These are phyloP conservation scores for Botia kubotai DNA, from an alignment of 2,797 vertebrate genomes.

Conservation along the genomic window DNA sequence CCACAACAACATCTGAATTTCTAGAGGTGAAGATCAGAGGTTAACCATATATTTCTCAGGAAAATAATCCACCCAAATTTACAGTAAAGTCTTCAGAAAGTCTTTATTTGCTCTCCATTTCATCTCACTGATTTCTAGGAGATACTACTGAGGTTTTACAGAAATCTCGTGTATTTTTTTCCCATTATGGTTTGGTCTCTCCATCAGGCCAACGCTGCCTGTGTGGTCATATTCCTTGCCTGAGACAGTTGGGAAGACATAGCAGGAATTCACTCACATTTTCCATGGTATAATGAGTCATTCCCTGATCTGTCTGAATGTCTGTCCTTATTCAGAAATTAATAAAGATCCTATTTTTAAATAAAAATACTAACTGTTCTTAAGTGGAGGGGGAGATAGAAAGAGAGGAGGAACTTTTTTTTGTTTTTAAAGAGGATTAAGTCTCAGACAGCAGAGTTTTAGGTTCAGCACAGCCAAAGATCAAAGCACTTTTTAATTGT, in stretches of 20 bases:
- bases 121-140: background rate
- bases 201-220: background rate
- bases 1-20: too few relatives aligned
- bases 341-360: conserved; percentile 31
- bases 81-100: too few relatives aligned
- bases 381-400: background rate
- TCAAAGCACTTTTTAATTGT: background rate
- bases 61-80: background rate
- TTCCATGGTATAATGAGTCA: conserved; percentile 30
- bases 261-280: conserved; percentile 28
- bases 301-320: conserved; percentile 8
- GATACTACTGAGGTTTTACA: background rate
- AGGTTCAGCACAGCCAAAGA: background rate
- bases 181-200: background rate
- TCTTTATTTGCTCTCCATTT: background rate
- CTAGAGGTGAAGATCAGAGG: background rate
- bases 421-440: background rate
- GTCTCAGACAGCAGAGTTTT: background rate
- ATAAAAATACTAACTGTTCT: background rate
- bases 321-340: conserved; percentile 46
- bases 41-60: background rate
- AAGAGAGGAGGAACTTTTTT: background rate
- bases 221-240: background rate
- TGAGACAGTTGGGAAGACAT: conserved; percentile 33
- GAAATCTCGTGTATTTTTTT: background rate